Conservation (phyloP, 1,140 invertebrate genomes). For the Eurytemora carolleeae region DNA sequence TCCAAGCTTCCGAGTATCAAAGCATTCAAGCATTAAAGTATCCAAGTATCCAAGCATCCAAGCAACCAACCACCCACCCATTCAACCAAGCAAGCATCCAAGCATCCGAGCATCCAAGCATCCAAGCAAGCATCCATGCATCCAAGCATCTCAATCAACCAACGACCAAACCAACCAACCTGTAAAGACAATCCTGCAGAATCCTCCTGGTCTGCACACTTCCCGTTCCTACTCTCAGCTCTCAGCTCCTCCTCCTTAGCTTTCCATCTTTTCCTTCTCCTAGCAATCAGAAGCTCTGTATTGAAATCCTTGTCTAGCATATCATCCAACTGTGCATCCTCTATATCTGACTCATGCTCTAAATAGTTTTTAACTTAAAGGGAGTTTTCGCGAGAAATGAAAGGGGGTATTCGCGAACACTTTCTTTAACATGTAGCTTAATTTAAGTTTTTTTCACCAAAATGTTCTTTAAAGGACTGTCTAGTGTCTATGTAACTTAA, state of each 20-base stretch:
- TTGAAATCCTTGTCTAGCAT: constrained; percentile 19
- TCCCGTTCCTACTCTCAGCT: constrained; percentile 21
- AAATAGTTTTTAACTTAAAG: no score
- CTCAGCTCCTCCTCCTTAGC: constrained; percentile 22
- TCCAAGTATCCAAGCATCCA: no score
- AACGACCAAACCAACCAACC: no score
- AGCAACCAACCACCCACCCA: no score
- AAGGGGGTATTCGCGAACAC: neutral
- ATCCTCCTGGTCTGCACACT: no score
- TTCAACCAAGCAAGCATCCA: no score
- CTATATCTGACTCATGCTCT: constrained; percentile 16
- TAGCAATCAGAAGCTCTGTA: constrained; percentile 22
- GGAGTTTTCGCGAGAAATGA: constrained; percentile 1
- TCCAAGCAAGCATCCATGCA: no score
- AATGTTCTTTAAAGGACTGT: neutral
- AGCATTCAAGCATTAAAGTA: no score
- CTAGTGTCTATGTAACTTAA: neutral
- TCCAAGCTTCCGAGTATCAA: neutral
- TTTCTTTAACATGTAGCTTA: neutral
- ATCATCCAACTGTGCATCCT: constrained; percentile 14
- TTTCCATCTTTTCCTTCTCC: constrained; percentile 24
- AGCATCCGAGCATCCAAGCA: no score
- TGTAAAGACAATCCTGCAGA: no score
- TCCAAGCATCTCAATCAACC: no score
- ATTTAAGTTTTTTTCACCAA: neutral